A percentile compares a stretch with the other conserved stretches of the same genome.
phyloP scores from a whole-genome alignment of 2,888 invertebrate genomes.

The Ethmia dodecea region DNA sequence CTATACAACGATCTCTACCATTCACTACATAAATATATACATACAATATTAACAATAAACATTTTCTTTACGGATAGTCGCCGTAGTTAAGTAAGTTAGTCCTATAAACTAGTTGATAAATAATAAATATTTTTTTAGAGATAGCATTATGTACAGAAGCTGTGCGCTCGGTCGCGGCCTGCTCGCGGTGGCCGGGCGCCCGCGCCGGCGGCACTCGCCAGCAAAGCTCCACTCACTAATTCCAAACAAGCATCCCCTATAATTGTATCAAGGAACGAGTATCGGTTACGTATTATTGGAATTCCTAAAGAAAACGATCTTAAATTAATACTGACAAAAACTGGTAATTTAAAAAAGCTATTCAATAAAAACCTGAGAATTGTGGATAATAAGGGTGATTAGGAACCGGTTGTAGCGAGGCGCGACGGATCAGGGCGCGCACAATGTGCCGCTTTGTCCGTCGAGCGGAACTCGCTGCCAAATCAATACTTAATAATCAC shows the following conservation, averaged over 20 bases:
- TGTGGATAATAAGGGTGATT: slow-evolving; percentile 47
- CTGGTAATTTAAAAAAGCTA: slow-evolving; percentile 30
- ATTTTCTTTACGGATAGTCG: slow-evolving; percentile 32
- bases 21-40: slow-evolving; percentile 31
- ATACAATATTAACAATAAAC: slow-evolving; percentile 41
- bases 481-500: slow-evolving; percentile 58
- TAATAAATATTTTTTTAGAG: slow-evolving; percentile 70
- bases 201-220: slow-evolving; percentile 7
- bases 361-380: slow-evolving; percentile 38
- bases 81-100: slow-evolving; percentile 32
- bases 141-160: slow-evolving; percentile 74
- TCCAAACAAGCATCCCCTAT: slow-evolving; percentile 51
- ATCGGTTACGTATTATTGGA: slow-evolving; percentile 30
- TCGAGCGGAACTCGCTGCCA: slow-evolving; percentile 36
- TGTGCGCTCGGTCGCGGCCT: slow-evolving; percentile 40
- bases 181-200: slow-evolving; percentile 27
- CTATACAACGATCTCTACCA: slow-evolving; percentile 17
- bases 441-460: slow-evolving; percentile 39
- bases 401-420: slow-evolving; percentile 45
- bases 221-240: slow-evolving; percentile 35
- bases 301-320: slow-evolving; percentile 23
- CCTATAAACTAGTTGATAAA: slow-evolving; percentile 60
- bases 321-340: slow-evolving; percentile 28
- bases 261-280: slow-evolving; percentile 23
- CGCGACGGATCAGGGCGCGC: slow-evolving; percentile 43